Percentiles rank a stretch among this genome's conserved stretches.
Evolutionary conservation across 2,113 vertebrate genomes (phyloP).

Genomic region (Protobothrops flavoviridis): DNA sequence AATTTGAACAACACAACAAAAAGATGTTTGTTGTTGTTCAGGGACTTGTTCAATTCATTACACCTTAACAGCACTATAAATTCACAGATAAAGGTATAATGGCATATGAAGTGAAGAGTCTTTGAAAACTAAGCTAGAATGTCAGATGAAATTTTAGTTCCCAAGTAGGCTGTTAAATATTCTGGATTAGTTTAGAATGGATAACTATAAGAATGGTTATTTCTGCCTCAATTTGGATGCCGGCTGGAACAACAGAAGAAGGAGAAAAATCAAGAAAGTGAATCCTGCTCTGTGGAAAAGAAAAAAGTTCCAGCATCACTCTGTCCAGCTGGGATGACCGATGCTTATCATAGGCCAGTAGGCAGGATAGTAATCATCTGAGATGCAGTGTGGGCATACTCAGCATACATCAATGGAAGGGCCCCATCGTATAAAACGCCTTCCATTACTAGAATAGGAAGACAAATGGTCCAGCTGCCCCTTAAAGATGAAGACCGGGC

Average conservation of each 20-base stretch:
- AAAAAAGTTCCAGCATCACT: constrained; percentile 44
- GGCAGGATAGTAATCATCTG: constrained; percentile 47
- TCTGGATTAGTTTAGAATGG: constrained; percentile 39
- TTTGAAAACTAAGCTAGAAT: constrained; percentile 59
- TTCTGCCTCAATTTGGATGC: background rate
- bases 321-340: constrained; percentile 45
- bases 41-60: constrained; percentile 62
- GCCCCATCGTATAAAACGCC: background rate
- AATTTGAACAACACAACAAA: constrained; percentile 60
- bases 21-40: constrained; percentile 56
- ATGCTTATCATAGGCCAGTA: constrained; percentile 51
- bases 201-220: constrained; percentile 25
- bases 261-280: constrained; percentile 31
- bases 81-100: constrained; percentile 55
- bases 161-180: constrained; percentile 43
- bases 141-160: constrained; percentile 47
- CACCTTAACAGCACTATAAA: constrained; percentile 50
- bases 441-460: constrained; percentile 29
- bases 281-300: constrained; percentile 35
- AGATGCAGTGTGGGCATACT: constrained; percentile 21
- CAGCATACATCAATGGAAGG: background rate
- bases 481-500: background rate
- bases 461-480: constrained; percentile 28
- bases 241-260: constrained; percentile 8
- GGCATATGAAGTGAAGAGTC: constrained; percentile 56